phyloP scores from a whole-genome alignment of 2,113 vertebrate species.

The Riparia riparia region DNA sequence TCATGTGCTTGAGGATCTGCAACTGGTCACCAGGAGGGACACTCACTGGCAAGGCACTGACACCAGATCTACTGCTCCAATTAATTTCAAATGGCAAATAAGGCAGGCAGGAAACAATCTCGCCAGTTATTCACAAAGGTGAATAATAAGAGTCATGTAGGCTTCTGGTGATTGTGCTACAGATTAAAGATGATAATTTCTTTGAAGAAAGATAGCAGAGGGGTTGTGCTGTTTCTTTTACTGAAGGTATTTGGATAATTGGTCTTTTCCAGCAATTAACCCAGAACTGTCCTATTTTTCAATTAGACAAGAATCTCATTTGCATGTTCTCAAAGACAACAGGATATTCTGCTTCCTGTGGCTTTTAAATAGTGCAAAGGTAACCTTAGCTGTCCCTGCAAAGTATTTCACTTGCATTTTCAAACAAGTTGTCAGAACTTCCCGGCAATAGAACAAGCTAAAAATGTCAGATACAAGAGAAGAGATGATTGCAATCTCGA shows the following conservation, averaged over 20 bases:
- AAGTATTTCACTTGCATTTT: background rate
- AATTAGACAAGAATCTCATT: constrained; percentile 60
- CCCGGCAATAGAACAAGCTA: background rate
- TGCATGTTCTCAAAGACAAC: background rate
- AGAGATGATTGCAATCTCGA: background rate
- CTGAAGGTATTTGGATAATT: constrained; percentile 52
- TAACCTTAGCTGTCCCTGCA: constrained; percentile 34
- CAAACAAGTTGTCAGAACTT: background rate
- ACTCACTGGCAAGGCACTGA: background rate
- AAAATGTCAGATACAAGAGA: background rate
- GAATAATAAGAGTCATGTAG: background rate
- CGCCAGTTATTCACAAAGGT: background rate
- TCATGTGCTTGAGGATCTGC: background rate
- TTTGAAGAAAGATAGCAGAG: constrained; percentile 27
- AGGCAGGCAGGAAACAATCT: background rate
- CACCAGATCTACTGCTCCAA: background rate
- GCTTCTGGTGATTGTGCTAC: background rate
- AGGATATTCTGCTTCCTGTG: constrained; percentile 47
- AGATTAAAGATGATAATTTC: constrained; percentile 23
- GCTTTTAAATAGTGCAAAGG: constrained; percentile 28
- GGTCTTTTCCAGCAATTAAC: constrained; percentile 56
- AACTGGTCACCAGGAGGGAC: background rate
- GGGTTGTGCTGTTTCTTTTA: background rate
- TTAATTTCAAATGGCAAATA: constrained; percentile 3
- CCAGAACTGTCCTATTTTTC: constrained; percentile 54